Evolutionary conservation across 2,888 invertebrate genomes (phyloP).

Genomic region (Synanthedon andrenaeformis): DNA sequence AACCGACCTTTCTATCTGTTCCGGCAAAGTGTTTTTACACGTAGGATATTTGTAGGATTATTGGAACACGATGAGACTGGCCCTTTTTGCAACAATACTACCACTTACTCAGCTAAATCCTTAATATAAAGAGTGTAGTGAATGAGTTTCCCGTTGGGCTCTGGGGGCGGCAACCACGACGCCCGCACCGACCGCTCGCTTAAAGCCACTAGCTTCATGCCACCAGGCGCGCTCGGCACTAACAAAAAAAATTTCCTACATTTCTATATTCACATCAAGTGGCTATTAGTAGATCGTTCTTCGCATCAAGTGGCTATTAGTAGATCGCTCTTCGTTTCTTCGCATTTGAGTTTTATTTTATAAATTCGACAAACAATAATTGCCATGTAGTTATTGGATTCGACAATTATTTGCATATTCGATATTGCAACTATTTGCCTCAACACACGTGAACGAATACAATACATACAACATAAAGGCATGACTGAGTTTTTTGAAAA

Average conservation of each 20-base stretch:
- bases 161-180: conserved; percentile 85
- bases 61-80: too few species aligned
- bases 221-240: conserved; percentile 88
- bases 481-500: too few species aligned
- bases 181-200: conserved; percentile 85
- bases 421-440: too few species aligned
- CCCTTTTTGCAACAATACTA: neutral
- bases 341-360: neutral
- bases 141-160: conserved; percentile 84
- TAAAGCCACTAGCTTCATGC: conserved; percentile 85
- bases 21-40: too few species aligned
- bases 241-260: conserved; percentile 7
- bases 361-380: neutral
- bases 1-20: too few species aligned
- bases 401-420: too few species aligned
- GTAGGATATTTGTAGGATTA: too few species aligned
- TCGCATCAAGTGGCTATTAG: too few species aligned
- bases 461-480: too few species aligned
- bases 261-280: neutral
- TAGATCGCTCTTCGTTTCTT: too few species aligned
- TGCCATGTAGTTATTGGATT: neutral
- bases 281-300: too few species aligned
- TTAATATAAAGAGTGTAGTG: conserved; percentile 84
- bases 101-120: conserved; percentile 72
- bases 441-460: too few species aligned